Percentiles rank a stretch among this genome's conserved stretches.
Conservation (phyloP, 2,113 vertebrate species). For the Caloenas nicobarica region DNA sequence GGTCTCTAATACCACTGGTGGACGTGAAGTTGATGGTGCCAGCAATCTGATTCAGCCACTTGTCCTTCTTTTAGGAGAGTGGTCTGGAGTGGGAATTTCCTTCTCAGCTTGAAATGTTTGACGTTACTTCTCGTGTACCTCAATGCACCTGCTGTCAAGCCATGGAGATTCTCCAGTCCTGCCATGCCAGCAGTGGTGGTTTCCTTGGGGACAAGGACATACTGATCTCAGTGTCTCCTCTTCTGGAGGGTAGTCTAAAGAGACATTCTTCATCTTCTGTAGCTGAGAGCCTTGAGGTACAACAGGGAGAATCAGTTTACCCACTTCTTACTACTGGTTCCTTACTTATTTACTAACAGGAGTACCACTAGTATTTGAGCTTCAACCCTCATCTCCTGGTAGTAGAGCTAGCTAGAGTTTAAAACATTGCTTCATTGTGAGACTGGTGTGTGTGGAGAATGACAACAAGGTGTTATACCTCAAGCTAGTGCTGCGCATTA, state of each 20-base stretch:
- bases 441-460: not conserved
- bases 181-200: not conserved
- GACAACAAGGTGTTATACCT: not conserved
- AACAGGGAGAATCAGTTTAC: not conserved
- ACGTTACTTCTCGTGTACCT: not conserved
- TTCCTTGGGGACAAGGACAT: not conserved
- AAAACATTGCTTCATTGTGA: not conserved
- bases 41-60: not conserved
- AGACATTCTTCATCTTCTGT: not conserved
- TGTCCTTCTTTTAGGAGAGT: not conserved
- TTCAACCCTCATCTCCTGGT: not conserved
- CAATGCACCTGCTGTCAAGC: not conserved
- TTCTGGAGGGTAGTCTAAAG: not conserved
- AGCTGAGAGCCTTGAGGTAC: not conserved
- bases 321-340: not conserved
- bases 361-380: not conserved
- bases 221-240: not conserved
- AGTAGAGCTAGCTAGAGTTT: not conserved
- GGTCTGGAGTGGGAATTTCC: not conserved
- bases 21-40: not conserved
- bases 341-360: not conserved
- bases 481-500: not conserved
- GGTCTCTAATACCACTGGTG: not conserved
- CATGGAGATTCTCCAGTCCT: not conserved
- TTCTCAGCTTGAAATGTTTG: not conserved